Evolutionary conservation across 37 sponge, comb jelly and placozoan species (phyloP), one percentile per base, ranked within the genome.

Genomic region (Aphrocallistes beatrix): DNA sequence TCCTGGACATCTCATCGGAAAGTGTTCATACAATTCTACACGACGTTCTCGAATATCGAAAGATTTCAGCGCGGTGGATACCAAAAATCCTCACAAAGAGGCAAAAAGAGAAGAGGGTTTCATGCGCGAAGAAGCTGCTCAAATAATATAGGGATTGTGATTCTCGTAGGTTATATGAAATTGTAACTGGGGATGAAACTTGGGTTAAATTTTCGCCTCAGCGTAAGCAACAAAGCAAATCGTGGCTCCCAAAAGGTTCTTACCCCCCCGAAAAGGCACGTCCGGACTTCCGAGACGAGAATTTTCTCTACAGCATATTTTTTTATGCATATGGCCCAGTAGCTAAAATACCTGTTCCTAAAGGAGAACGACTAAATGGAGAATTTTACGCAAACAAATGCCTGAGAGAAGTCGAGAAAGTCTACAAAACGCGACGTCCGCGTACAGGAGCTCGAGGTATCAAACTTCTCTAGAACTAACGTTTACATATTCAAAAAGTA

Each of bases 21-120:
- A 60, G 25, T 60, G 75, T 60, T 60, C 75, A 60, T 60, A 60
- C 21, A 60, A 60, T 60, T 60, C 75, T 60, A 60, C 75, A 60
- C 75, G 75, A 60, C n/a, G 25, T 32, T 60, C 21, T 60, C 75
- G 75, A 60, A 60, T 60, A 60, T 60, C 75, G 32, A 19, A 13
- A 60, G 75, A 60, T 60, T 60, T 60, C 75, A 60, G 75, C 75
- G 75, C 34, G 75, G 34, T 60, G 75, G 13, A 6, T 42, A n/a
- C n/a, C n/a, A n/a, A n/a, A n/a, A n/a, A n/a, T n/a, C n/a, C n/a
- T n/a, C n/a, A n/a, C n/a, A n/a, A n/a, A n/a, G n/a, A n/a, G n/a
- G n/a, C n/a, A n/a, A n/a, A n/a, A n/a, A n/a, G n/a, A n/a, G n/a
- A n/a, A n/a, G n/a, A n/a, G n/a, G n/a, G n/a, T n/a, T n/a, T n/a